Percentiles rank a stretch among this genome's conserved stretches.
These are phyloP conservation scores for Muscicapa adusta DNA, from an alignment of 2,113 vertebrate species.

Conservation along the genomic window DNA sequence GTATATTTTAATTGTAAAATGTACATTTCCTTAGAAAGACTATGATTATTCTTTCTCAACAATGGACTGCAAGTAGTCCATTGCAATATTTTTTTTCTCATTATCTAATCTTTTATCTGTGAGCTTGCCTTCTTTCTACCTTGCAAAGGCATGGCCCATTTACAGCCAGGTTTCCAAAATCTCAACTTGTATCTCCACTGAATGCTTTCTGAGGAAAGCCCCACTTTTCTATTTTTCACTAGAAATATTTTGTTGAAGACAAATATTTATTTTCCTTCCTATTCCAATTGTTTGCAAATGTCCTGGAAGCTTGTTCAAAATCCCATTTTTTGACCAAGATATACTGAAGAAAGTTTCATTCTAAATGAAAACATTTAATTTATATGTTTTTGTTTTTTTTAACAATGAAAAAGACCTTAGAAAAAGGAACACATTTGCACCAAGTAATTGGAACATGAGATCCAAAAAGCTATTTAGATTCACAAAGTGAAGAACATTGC, in stretches of 20 bases:
- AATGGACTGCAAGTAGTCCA: neutral
- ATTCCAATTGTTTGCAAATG: neutral
- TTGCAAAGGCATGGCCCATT: neutral
- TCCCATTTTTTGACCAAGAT: neutral
- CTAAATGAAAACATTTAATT: neutral
- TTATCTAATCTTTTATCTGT: neutral
- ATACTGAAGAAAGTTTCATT: neutral
- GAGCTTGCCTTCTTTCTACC: neutral
- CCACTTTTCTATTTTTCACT: neutral
- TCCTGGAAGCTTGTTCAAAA: neutral
- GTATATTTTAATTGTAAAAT: neutral
- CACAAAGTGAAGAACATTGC: neutral
- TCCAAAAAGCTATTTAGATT: neutral
- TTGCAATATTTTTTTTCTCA: neutral
- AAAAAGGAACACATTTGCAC: neutral
- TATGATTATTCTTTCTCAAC: neutral
- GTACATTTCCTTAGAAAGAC: neutral
- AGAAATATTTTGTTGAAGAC: neutral
- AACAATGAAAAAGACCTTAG: neutral
- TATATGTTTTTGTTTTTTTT: neutral
- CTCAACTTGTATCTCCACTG: neutral
- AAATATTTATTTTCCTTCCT: neutral
- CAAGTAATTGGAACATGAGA: neutral
- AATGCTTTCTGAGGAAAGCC: neutral
- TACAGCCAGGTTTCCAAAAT: neutral